Evolutionary conservation across 2,888 invertebrate genomes (phyloP), one percentile per base, ranked within the genome.

Genomic region (Herminia tarsipennalis): DNA sequence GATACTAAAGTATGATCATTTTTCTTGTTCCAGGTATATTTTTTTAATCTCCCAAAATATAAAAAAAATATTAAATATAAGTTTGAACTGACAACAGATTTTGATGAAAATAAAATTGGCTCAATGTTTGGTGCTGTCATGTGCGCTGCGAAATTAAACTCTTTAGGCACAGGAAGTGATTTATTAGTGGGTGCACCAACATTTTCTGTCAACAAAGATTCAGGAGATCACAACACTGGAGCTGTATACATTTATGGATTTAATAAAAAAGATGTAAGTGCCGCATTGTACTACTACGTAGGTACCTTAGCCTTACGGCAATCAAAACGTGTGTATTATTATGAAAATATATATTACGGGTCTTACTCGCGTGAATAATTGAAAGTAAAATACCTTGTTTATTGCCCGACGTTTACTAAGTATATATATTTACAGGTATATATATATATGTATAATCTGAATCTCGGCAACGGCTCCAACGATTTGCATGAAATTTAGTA

Each of bases 181-280:
- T 67, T 95, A 1, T 66, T 95, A 0, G 92, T 95, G 0, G 94
- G 94, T 0, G 94, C 94, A 0, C 95, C 95, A 0, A 73, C 81
- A 6, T 82, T 76, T 25, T 72, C 79, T 0, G 30, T 10, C 0
- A 30, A 47, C 0, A n/a, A n/a, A n/a, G 1, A 36, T 8, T 9
- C 36, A 18, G 34, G 42, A 1, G 46, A 27, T 0, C 82, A 77
- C 49, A 93, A 94, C 54, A 80, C 85, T 18, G 94, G 94, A 0
- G 89, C 88, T 22, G 93, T 94, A 0, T 92, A 92, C 56, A 76
- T 93, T n/a, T 94, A 90, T 62, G 35, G 57, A 12, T 42, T 53
- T 5, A 0, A 0, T 0, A 21, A n/a, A 0, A 17, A 6, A 21
- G 13, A 16, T 10, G 63, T 59, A 22, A 61, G 66, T 37, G 52